phyloP scores from a whole-genome alignment of 1,140 invertebrate genomes.

The Neocloeon triangulifer region DNA sequence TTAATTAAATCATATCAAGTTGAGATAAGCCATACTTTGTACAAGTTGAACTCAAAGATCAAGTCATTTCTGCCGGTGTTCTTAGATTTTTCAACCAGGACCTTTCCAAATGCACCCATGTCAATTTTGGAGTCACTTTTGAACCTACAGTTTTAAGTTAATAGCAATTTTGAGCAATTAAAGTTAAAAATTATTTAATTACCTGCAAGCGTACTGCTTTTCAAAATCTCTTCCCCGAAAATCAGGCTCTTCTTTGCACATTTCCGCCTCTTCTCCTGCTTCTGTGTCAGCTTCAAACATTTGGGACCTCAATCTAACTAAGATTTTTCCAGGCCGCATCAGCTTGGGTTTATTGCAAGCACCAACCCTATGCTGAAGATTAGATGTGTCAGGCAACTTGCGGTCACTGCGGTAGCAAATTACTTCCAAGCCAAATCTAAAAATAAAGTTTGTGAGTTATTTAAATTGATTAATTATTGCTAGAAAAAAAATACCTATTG shows the following conservation, averaged over 20 bases:
- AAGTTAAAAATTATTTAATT: conserved; percentile 5
- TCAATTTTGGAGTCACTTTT: conserved; percentile 11
- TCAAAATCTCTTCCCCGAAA: conserved; percentile 15
- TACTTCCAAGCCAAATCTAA: conserved; percentile 15
- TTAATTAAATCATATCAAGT: too few species aligned
- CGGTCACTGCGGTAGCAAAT: conserved; percentile 14
- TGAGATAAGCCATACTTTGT: too few species aligned
- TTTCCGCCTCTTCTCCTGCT: conserved; percentile 13
- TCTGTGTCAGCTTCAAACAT: conserved; percentile 14
- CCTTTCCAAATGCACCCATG: conserved; percentile 15
- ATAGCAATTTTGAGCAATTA: too few species aligned
- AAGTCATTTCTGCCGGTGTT: conserved; percentile 9
- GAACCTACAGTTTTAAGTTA: too few species aligned
- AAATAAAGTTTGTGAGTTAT: too few species aligned
- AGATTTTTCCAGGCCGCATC: conserved; percentile 12
- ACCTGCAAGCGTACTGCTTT: conserved; percentile 16
- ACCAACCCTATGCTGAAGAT: conserved; percentile 12
- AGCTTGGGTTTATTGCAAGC: conserved; percentile 13
- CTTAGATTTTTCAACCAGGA: conserved; percentile 11
- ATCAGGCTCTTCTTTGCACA: conserved; percentile 14
- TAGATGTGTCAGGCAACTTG: conserved; percentile 10
- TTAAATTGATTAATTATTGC: too few species aligned
- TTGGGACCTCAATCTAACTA: conserved; percentile 11
- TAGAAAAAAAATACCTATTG: too few species aligned
- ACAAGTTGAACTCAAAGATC: conserved; percentile 15